Conservation (phyloP, 2,113 vertebrate genomes). For the Upupa epops region DNA sequence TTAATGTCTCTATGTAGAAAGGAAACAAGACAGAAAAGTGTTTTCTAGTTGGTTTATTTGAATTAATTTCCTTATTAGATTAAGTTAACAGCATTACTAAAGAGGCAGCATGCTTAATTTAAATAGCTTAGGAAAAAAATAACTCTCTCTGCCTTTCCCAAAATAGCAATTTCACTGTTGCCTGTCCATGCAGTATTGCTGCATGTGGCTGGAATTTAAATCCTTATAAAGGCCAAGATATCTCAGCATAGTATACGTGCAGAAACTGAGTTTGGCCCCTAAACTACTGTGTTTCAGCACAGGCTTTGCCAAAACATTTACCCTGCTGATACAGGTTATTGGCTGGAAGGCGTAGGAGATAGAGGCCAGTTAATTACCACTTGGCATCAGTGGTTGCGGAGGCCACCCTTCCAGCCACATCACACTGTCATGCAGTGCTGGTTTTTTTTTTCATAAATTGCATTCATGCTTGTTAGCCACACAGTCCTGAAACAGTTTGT, state of each 20-base stretch:
- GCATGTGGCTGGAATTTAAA: neutral
- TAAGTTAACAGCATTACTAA: no score
- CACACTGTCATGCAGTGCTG: neutral
- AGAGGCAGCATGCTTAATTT: neutral
- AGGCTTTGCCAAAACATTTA: neutral
- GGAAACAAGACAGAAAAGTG: neutral
- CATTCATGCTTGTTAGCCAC: neutral
- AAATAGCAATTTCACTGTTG: neutral
- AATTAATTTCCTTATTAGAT: no score
- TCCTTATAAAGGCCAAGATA: conserved; percentile 9
- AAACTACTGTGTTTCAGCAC: neutral
- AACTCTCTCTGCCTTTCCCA: neutral
- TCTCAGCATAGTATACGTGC: neutral
- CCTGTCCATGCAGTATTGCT: neutral
- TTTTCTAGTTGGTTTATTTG: conserved; percentile 29
- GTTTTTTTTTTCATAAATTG: neutral
- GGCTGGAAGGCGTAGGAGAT: neutral
- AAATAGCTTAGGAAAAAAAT: neutral
- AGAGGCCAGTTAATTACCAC: neutral
- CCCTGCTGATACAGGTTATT: neutral
- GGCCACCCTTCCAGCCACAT: neutral
- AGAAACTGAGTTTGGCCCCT: neutral
- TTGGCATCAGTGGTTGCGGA: neutral
- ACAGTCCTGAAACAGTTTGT: neutral
- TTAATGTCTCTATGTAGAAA: neutral